A percentile compares a stretch with the other conserved stretches of the same genome.
phyloP scores from a whole-genome alignment of 1,140 invertebrate genomes.

The Chironomus striatipennis region DNA sequence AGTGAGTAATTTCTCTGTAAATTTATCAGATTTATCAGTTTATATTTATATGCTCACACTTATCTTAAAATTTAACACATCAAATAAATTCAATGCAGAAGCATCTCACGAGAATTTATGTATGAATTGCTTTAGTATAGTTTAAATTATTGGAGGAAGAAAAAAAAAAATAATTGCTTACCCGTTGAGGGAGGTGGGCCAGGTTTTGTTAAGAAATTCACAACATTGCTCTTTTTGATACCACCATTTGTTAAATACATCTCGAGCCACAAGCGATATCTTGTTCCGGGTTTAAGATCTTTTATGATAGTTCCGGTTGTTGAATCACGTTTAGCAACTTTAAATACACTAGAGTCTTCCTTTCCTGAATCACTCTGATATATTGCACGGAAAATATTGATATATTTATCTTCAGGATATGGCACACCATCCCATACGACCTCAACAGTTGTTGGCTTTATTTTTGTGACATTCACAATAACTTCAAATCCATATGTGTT shows the following conservation, averaged over 20 bases:
- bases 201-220: slow-evolving; percentile 78
- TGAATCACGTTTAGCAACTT: slow-evolving; percentile 70
- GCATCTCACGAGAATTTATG: too few relatives aligned
- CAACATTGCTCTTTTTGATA: slow-evolving; percentile 79
- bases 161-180: slow-evolving; percentile 27
- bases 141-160: too few relatives aligned
- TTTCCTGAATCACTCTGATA: slow-evolving; percentile 67
- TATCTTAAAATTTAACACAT: neutral
- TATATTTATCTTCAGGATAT: slow-evolving; percentile 77
- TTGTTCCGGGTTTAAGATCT: slow-evolving; percentile 69
- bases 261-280: slow-evolving; percentile 78
- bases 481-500: slow-evolving; percentile 78
- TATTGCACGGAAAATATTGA: slow-evolving; percentile 81
- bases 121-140: too few relatives aligned
- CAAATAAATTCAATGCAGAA: too few relatives aligned
- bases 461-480: slow-evolving; percentile 58
- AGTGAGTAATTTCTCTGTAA: slow-evolving; percentile 53
- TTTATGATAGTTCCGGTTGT: slow-evolving; percentile 57
- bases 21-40: slow-evolving; percentile 25
- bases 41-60: neutral
- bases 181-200: slow-evolving; percentile 44
- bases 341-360: slow-evolving; percentile 72
- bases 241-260: slow-evolving; percentile 80
- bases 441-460: slow-evolving; percentile 66
- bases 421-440: slow-evolving; percentile 75